Evolutionary conservation across 2,113 vertebrate species (phyloP), one percentile per base, ranked within the genome.

Genomic region (Antechinus flavipes): DNA sequence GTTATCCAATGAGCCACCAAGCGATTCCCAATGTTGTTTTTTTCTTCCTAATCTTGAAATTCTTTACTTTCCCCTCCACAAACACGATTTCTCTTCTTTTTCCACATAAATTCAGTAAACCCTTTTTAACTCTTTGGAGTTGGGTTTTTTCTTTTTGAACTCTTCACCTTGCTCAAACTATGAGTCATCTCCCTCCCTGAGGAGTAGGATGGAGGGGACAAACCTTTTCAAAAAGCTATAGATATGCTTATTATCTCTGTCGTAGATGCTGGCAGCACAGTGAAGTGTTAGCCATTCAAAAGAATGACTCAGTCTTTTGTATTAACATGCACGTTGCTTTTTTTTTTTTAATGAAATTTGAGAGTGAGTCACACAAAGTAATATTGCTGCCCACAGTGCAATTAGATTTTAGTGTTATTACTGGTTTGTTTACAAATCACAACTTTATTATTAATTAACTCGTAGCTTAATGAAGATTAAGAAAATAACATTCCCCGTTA

Each of bases 391-490:
- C 92, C 90, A 92, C 49, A 90, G 11, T 95, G 53, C 94, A 93
- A 94, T 98, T 94, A 96, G 96, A 96, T 25, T 95, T 96, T 95
- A 53, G 97, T 92, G 52, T 96, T 95, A 89, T 94, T 94, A 91
- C 58, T 93, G 52, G n/a, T 97, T 96, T 96, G 95, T 97, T 97
- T 97, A 97, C 52, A 96, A 94, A 95, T 95, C 94, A 96, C 91
- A 97, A 52, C 89, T 97, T 96, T 96, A 95, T 97, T 97, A 93
- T 96, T 97, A 96, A 96, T 97, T 89, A 96, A 96, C 93, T 2
- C 94, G 50, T 94, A 93, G 90, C 56, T 94, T 93, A 92, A 96
- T 97, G 97, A 95, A 97, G 95, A 97, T 94, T 93, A 93, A 94
- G 95, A 96, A 97, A 93, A 76, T 94, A 91, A 53, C 27, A 84